A percentile compares a stretch with the other conserved stretches of the same genome.
Conservation (phyloP, 2,888 invertebrate species). For the Xanthorhoe designata region DNA sequence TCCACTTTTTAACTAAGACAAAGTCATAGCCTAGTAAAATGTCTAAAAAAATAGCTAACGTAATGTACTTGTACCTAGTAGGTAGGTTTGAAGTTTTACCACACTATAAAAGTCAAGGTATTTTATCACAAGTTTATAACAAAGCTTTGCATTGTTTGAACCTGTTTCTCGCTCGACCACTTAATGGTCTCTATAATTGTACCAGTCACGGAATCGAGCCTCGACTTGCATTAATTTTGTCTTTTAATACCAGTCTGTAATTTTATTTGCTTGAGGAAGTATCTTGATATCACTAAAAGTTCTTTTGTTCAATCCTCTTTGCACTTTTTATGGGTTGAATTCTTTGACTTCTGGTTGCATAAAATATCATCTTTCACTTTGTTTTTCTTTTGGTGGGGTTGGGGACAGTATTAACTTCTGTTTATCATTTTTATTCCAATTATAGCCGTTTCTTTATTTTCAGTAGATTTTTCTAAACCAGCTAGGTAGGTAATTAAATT, state of each 20-base stretch:
- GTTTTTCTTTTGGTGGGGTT: no score
- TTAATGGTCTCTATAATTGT: constrained; percentile 33
- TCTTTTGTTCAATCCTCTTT: not conserved
- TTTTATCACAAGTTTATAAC: constrained; percentile 40
- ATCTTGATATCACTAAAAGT: not conserved
- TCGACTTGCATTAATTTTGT: constrained; percentile 29
- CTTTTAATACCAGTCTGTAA: constrained; percentile 18
- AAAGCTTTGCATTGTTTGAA: constrained; percentile 40
- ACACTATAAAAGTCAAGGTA: constrained; percentile 17
- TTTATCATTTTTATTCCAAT: no score
- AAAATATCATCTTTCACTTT: not conserved
- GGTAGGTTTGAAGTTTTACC: not conserved
- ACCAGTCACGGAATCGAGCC: constrained; percentile 40
- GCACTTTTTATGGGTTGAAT: not conserved
- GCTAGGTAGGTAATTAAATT: no score
- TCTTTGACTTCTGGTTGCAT: not conserved
- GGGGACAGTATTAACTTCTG: no score
- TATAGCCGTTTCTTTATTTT: no score
- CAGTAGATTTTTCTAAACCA: no score
- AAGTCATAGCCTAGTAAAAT: no score
- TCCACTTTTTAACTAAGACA: no score
- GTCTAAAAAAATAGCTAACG: not conserved
- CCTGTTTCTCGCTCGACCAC: constrained; percentile 38
- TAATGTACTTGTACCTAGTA: not conserved
- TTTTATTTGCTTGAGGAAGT: not conserved